Percentiles rank a stretch among this genome's conserved stretches.
These are phyloP conservation scores for Megamerina dolium DNA, from an alignment of 2,888 invertebrate species.

Conservation along the genomic window DNA sequence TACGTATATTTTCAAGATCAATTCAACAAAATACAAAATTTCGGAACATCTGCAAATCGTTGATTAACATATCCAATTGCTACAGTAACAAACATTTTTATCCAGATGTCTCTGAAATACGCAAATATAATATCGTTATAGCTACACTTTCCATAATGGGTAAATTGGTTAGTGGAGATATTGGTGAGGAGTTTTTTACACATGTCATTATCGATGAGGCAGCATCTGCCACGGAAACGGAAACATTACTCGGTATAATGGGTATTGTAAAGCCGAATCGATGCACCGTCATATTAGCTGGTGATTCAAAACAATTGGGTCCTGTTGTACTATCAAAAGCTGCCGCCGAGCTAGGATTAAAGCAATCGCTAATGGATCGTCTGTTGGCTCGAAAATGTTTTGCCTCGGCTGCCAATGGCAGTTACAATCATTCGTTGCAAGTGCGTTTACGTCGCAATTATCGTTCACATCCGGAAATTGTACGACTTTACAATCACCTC, in stretches of 20 bases:
- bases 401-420: conserved; percentile 20
- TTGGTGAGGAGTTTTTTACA: conserved; percentile 47
- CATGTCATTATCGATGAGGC: conserved; percentile 74
- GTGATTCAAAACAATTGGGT: conserved; percentile 70
- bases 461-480: conserved; percentile 62
- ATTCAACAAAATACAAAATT: no score
- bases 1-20: conserved; percentile 49
- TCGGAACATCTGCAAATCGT: conserved; percentile 34
- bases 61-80: conserved; percentile 47
- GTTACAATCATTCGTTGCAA: conserved; percentile 56
- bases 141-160: conserved; percentile 58
- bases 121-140: conserved; percentile 57
- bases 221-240: conserved; percentile 66
- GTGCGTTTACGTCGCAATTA: conserved; percentile 74
- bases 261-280: conserved; percentile 47
- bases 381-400: conserved; percentile 54
- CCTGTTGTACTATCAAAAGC: conserved; percentile 53
- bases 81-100: conserved; percentile 22
- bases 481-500: conserved; percentile 61
- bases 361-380: conserved; percentile 63
- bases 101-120: conserved; percentile 35
- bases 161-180: conserved; percentile 44
- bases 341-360: conserved; percentile 34
- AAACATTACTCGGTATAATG: conserved; percentile 57
- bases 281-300: conserved; percentile 39